Conservation (phyloP, 1,140 invertebrate species). For the Parapsyche elsis region DNA sequence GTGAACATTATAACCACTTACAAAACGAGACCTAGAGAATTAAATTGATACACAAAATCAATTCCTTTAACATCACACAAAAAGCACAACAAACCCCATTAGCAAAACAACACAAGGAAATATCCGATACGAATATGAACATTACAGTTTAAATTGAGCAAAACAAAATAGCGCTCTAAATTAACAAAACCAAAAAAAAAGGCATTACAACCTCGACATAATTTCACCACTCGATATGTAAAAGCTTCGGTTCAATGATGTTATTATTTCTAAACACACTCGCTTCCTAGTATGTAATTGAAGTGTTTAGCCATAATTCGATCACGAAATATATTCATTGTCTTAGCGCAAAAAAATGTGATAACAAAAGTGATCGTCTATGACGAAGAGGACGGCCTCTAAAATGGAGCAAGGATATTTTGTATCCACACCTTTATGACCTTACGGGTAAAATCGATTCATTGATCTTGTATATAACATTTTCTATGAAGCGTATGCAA, state of each 20-base stretch:
- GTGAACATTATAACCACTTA: no score
- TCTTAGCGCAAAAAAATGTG: neutral
- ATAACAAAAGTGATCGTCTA: neutral
- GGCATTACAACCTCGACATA: constrained; percentile 11
- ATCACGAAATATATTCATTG: neutral
- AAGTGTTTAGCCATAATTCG: constrained; percentile 4
- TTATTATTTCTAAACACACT: neutral
- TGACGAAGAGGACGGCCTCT: neutral
- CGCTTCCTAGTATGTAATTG: neutral
- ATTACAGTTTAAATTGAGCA: no score
- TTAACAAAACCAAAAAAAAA: no score
- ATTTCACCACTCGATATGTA: constrained; percentile 5
- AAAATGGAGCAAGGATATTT: constrained; percentile 20
- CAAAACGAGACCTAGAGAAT: no score
- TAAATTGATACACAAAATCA: no score
- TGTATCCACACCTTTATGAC: neutral
- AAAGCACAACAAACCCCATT: no score
- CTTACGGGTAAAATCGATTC: constrained; percentile 4
- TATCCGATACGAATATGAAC: no score
- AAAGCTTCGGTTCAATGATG: neutral
- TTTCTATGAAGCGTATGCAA: neutral
- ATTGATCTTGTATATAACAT: neutral
- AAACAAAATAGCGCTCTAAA: no score
- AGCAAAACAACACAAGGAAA: no score
- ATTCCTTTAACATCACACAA: no score